Base-by-base conservation (phyloP, 2,113 vertebrate species). In the Arenaria interpres region DNA sequence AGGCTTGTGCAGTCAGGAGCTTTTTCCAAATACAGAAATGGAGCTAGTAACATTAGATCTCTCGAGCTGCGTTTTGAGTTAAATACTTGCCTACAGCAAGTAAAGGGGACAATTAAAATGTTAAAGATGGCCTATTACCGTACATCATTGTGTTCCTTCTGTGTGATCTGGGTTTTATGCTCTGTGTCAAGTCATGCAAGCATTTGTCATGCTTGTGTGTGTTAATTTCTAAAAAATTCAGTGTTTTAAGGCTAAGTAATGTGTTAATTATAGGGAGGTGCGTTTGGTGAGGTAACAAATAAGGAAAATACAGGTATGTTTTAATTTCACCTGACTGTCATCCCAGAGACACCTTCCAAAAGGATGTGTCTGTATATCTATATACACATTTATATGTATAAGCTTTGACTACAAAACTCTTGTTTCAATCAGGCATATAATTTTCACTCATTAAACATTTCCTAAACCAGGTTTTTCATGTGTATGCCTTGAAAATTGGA, bases 101-200 rank as follows among this genome's bases (percentile, higher is more conserved):
- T 45, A 17, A 54, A 28, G 32, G 27, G 35, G 50, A 69, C 13
- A 39, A 30, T 71, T 15, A 37, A 10, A 64, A 24, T 8, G 50
- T 24, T 37, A 27, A 41, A 43, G 41, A 7, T 30, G 12, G 43
- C 10, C 14, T 32, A 1, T 32, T 50, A 4, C 5, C 9, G 1
- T 27, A 4, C 24, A 2, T 21, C 5, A 0, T 14, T 21, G 0
- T 7, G 23, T 43, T n/a, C 39, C 30, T 12, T 24, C 22, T 9
- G 13, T n/a, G 0, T 4, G 4, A 3, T 9, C 9, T 1, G 13
- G n/a, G 18, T 19, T 46, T 19, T 22, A 10, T 9, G 14, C 20
- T n/a, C 50, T 35, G 3, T 13, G 35, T 71, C 63, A 14, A 43
- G 43, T 7, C 41, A 6, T 14, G 13, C 13, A 22, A 66, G 39